A percentile compares a stretch with the other conserved stretches of the same genome.
Evolutionary conservation across 2,113 vertebrate genomes (phyloP).

Genomic region (Osmerus mordax): DNA sequence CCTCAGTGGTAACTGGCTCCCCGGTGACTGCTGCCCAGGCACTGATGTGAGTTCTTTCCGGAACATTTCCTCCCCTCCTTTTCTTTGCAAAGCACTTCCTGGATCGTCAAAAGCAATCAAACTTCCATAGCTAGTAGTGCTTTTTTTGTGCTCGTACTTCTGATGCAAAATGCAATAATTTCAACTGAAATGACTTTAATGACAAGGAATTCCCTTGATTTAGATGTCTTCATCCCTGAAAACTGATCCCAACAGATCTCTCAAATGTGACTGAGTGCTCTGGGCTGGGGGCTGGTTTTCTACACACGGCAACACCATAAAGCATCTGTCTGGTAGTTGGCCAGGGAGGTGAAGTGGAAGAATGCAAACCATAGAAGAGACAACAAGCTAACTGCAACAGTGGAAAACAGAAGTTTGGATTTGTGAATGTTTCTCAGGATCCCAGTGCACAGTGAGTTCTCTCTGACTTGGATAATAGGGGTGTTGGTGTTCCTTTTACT

Average conservation of each 20-base stretch:
- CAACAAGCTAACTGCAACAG: background rate
- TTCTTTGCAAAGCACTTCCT: background rate
- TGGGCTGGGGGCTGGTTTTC: background rate
- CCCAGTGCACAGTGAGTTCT: slow-evolving; percentile 13
- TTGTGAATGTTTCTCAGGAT: slow-evolving; percentile 20
- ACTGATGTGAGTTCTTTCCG: slow-evolving; percentile 49
- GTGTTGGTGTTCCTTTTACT: slow-evolving; percentile 44
- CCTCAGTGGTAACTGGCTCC: slow-evolving; percentile 9
- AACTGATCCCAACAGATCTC: too few relatives aligned
- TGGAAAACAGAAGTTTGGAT: background rate
- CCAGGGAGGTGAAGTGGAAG: slow-evolving; percentile 1
- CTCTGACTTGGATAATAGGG: slow-evolving; percentile 44
- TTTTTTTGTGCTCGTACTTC: too few relatives aligned
- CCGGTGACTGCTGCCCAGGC: slow-evolving; percentile 32
- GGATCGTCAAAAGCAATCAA: background rate
- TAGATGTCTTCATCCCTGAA: too few relatives aligned
- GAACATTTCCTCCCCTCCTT: slow-evolving; percentile 19
- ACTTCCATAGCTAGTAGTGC: too few relatives aligned
- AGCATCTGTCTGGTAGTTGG: background rate
- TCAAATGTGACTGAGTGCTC: background rate
- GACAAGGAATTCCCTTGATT: too few relatives aligned
- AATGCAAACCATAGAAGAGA: slow-evolving; percentile 26
- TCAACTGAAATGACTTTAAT: too few relatives aligned
- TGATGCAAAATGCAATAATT: too few relatives aligned
- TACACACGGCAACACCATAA: background rate